These are phyloP conservation scores for Microtus ochrogaster DNA, from an alignment of 2,113 vertebrate species.

Conservation along the genomic window DNA sequence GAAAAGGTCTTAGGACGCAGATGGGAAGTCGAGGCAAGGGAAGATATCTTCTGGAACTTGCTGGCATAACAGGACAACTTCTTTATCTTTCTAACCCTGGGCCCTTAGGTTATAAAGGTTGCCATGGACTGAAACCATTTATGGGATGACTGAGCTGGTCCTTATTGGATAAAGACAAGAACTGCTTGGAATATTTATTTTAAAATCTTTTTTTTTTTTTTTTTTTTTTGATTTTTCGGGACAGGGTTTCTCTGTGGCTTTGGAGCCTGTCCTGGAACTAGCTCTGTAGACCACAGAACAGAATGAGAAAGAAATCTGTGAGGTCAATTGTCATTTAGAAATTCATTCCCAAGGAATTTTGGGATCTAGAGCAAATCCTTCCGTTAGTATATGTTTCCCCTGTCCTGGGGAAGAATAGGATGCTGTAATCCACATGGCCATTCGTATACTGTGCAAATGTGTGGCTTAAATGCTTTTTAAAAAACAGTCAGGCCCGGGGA, in stretches of 20 bases:
- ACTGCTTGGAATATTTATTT: not conserved
- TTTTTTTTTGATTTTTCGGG: no score
- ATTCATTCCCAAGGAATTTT: slow-evolving; percentile 28
- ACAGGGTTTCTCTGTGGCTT: no score
- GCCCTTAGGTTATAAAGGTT: not conserved
- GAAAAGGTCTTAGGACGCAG: slow-evolving; percentile 6
- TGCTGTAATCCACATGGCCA: not conserved
- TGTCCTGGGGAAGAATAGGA: not conserved
- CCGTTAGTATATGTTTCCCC: not conserved
- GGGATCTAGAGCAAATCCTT: not conserved
- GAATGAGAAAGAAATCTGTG: not conserved
- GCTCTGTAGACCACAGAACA: not conserved
- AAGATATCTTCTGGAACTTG: not conserved
- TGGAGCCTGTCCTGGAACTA: no score
- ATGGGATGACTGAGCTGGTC: not conserved
- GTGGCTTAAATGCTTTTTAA: not conserved
- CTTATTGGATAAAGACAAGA: not conserved
- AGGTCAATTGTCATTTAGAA: not conserved
- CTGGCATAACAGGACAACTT: not conserved
- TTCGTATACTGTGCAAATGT: not conserved
- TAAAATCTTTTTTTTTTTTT: not conserved
- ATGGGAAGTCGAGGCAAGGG: not conserved
- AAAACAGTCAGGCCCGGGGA: not conserved
- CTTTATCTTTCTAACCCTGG: not conserved
- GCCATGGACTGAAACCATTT: not conserved